Conservation (phyloP, 2,888 invertebrate genomes). For the Oegoconia quadripuncta region DNA sequence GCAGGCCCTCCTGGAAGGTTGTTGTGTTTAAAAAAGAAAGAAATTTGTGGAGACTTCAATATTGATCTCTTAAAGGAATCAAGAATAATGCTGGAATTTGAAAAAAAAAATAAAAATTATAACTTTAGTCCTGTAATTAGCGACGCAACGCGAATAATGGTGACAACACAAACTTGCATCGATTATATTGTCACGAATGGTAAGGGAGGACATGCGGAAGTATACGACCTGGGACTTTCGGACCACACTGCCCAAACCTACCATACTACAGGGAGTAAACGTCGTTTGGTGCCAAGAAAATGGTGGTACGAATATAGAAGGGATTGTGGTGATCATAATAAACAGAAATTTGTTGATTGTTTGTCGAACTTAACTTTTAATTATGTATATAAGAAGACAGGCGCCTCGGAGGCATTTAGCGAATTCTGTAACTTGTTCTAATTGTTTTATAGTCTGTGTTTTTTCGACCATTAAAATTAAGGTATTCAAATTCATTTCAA, state of each 20-base stretch:
- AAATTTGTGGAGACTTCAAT: too few relatives aligned
- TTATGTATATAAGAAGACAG: too few relatives aligned
- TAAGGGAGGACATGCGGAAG: background rate
- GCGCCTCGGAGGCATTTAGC: too few relatives aligned
- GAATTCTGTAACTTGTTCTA: too few relatives aligned
- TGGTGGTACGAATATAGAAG: constrained; percentile 2
- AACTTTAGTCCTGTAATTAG: background rate
- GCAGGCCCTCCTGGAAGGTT: too few relatives aligned
- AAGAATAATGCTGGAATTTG: too few relatives aligned
- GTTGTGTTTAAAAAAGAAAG: too few relatives aligned
- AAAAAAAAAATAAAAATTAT: too few relatives aligned
- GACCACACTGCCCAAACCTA: constrained; percentile 3
- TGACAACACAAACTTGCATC: background rate
- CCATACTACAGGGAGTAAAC: background rate
- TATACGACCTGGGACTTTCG: constrained; percentile 1
- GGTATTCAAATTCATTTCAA: too few relatives aligned
- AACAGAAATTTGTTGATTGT: constrained; percentile 1
- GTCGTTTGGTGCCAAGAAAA: background rate
- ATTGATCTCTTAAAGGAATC: too few relatives aligned
- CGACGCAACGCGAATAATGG: background rate
- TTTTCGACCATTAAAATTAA: too few relatives aligned
- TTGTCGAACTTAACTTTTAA: background rate
- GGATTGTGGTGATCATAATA: constrained; percentile 3
- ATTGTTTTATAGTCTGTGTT: too few relatives aligned
- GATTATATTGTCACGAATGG: constrained; percentile 1